phyloP scores from a whole-genome alignment of 1,140 invertebrate species.

The Drosophila navojoa region DNA sequence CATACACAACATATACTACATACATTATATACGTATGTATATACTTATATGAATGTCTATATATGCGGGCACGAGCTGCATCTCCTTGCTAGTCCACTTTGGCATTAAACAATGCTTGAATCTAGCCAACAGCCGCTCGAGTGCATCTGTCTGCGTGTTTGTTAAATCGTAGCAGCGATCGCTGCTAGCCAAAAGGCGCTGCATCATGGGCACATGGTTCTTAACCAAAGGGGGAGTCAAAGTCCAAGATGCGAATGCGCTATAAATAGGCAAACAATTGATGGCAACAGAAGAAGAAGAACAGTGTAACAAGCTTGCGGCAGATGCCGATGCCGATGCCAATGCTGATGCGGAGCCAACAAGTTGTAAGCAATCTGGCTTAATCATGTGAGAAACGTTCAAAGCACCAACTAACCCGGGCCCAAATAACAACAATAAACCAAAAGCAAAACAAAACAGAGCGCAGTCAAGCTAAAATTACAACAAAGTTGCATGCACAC shows the following conservation, averaged over 20 bases:
- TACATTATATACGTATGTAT: no score
- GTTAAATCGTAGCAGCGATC: constrained; percentile 62
- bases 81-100: constrained; percentile 18
- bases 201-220: constrained; percentile 61
- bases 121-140: constrained; percentile 54
- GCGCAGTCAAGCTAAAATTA: constrained; percentile 48
- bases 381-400: constrained; percentile 78
- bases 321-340: constrained; percentile 9
- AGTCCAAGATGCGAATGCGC: constrained; percentile 60
- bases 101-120: constrained; percentile 66
- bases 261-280: constrained; percentile 72
- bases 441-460: constrained; percentile 40
- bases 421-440: constrained; percentile 44
- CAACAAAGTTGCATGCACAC: constrained; percentile 35
- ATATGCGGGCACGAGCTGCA: constrained; percentile 38
- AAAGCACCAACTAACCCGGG: constrained; percentile 28
- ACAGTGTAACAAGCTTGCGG: constrained; percentile 10
- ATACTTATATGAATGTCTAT: neutral
- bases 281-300: constrained; percentile 38
- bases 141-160: constrained; percentile 40
- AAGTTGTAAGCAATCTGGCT: constrained; percentile 78
- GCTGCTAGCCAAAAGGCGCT: constrained; percentile 48
- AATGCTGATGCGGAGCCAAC: constrained; percentile 44
- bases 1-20: neutral
- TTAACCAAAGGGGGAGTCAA: constrained; percentile 53